Conservation (phyloP, 2,888 invertebrate genomes). For the Nemotelus pantherinus region DNA sequence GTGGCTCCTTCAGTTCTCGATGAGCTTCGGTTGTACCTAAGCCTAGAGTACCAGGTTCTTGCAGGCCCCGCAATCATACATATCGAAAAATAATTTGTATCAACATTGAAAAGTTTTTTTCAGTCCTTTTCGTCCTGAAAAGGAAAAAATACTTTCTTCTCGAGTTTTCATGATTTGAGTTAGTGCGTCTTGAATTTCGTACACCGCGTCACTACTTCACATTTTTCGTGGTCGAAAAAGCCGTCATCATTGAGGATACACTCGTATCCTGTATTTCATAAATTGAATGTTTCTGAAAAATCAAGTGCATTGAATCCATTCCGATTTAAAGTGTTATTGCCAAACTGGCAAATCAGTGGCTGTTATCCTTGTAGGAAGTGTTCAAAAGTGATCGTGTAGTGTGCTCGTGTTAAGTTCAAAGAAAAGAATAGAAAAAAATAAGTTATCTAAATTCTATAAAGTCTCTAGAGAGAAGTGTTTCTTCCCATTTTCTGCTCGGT, state of each 20-base stretch:
- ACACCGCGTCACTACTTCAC: too few relatives aligned
- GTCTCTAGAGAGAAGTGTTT: too few relatives aligned
- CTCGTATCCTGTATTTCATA: neutral
- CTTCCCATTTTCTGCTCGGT: too few relatives aligned
- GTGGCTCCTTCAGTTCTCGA: conserved; percentile 26
- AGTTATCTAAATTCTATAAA: too few relatives aligned
- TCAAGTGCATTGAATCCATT: neutral
- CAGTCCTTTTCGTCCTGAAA: conserved; percentile 3
- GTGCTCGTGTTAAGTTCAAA: neutral
- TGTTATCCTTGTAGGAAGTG: neutral
- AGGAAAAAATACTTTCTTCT: neutral
- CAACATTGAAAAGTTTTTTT: neutral
- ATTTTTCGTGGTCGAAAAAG: too few relatives aligned
- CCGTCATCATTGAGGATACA: neutral
- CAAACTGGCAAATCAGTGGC: neutral
- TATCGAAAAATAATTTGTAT: conserved; percentile 6
- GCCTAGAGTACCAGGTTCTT: conserved; percentile 13
- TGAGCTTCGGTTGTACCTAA: conserved; percentile 39
- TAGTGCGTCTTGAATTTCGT: too few relatives aligned
- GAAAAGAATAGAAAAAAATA: neutral
- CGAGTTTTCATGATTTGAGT: too few relatives aligned
- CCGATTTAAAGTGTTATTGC: too few relatives aligned
- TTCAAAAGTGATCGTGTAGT: neutral
- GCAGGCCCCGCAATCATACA: neutral
- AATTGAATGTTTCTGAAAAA: neutral